Base-by-base conservation (phyloP, 2,113 vertebrate species). In the Xenopus laevis region DNA sequence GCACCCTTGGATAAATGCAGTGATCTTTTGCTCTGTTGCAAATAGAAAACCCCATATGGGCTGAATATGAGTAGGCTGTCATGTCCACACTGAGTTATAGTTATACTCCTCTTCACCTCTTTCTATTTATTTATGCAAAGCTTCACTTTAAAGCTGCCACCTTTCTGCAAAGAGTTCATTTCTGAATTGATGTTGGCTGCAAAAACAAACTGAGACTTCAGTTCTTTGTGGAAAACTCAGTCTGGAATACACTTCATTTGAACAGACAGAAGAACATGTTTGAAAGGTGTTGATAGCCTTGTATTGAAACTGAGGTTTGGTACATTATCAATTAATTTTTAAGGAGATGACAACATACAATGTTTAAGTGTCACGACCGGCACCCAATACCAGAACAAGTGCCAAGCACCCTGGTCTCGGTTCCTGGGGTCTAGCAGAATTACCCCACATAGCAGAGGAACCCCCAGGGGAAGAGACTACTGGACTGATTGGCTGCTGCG, bases 291-390 rank as follows among this genome's bases (percentile, higher is more conserved):
- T 75, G 73, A 75, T 69, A 69, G 73, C 23, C 21, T 60, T 62
- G 58, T 65, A 69, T 75, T 75, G 73, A 75, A 75, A 75, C 30
- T 75, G 30, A 65, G 57, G 58, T 57, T 62, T 58, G 40, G 58
- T 68, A 63, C 57, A 63, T 75, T 75, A 69, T 75, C 65, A 69
- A 62, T 69, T 75, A 65, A 75, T 75, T 75, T 75, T 65, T 75
- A 75, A 75, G 52, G 9, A 12, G 64, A 74, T 61, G 72, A 40
- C 5, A 4, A 50, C 15, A 27, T 27, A 27, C 23, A 27, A 27
- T 27, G 23, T 27, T 27, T 27, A 27, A n/a, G n/a, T n/a, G n/a
- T n/a, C n/a, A n/a, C n/a, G n/a, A n/a, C n/a, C n/a, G n/a, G n/a
- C n/a, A n/a, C n/a, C n/a, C n/a, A n/a, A n/a, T n/a, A n/a, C n/a